Conservation (phyloP, 2,113 vertebrate species). For the Anoplopoma fimbria region DNA sequence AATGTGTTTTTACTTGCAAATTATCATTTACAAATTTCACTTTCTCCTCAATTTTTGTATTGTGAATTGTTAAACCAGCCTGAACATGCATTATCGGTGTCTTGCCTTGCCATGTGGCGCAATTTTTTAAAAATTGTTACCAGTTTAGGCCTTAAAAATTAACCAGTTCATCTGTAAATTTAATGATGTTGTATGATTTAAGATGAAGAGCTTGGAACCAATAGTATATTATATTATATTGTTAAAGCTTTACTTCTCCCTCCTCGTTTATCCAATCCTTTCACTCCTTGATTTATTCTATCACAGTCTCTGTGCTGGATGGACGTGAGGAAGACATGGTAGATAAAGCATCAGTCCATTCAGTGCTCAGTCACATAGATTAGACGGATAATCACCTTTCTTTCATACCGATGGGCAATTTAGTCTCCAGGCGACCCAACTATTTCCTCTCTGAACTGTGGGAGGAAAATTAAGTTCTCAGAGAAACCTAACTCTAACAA, state of each 20-base stretch:
- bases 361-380: not conserved
- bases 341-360: conserved; percentile 1
- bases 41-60: not conserved
- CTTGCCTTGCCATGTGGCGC: not conserved
- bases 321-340: not conserved
- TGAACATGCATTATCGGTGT: not conserved
- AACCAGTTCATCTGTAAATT: not conserved
- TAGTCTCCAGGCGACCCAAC: conserved; percentile 1
- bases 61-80: not conserved
- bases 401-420: conserved; percentile 8
- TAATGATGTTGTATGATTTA: not conserved
- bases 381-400: not conserved
- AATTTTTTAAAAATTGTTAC: not conserved
- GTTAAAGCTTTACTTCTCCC: not conserved
- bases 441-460: not conserved
- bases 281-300: not conserved
- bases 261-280: not conserved
- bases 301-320: conserved; percentile 1
- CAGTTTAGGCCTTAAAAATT: not conserved
- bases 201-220: not conserved
- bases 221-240: not conserved
- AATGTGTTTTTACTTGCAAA: not conserved
- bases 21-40: not conserved
- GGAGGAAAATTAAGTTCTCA: not conserved
- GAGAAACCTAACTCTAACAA: not conserved